These are phyloP conservation scores for Achatina immaculata DNA, from an alignment of 1,140 invertebrate species.

Conservation along the genomic window DNA sequence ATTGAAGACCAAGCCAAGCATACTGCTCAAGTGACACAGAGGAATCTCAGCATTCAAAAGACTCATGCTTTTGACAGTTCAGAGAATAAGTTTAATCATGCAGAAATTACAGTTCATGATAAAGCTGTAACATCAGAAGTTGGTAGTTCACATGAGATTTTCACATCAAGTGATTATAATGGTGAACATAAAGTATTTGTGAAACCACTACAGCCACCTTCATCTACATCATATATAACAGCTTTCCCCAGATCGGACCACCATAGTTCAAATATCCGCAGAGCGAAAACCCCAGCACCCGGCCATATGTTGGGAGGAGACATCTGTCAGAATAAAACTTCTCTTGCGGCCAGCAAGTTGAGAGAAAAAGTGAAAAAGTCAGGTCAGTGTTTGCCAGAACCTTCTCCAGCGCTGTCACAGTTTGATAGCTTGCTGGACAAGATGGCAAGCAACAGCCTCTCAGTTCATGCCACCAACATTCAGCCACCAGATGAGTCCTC, in stretches of 20 bases:
- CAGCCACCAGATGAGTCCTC: not conserved
- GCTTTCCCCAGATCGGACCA: not conserved
- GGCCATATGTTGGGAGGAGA: too few species aligned
- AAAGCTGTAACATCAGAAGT: not conserved
- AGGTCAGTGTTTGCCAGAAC: not conserved
- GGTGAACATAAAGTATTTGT: not conserved
- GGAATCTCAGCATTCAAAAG: not conserved
- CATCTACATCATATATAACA: not conserved
- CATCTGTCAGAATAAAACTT: too few species aligned
- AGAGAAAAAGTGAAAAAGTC: too few species aligned
- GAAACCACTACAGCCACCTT: not conserved
- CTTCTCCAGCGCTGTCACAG: slow-evolving; percentile 1
- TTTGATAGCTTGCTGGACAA: not conserved
- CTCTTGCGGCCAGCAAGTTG: too few species aligned
- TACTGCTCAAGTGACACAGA: not conserved
- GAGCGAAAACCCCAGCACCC: not conserved
- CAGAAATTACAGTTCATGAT: not conserved
- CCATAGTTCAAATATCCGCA: not conserved
- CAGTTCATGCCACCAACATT: too few species aligned
- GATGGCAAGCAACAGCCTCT: not conserved
- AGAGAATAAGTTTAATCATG: not conserved
- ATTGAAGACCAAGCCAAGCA: not conserved
- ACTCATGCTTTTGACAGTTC: not conserved
- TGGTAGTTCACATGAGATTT: not conserved
- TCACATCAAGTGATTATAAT: not conserved